Evolutionary conservation across 2,888 invertebrate genomes (phyloP), one percentile per base, ranked within the genome.

Genomic region (Patella depressa): DNA sequence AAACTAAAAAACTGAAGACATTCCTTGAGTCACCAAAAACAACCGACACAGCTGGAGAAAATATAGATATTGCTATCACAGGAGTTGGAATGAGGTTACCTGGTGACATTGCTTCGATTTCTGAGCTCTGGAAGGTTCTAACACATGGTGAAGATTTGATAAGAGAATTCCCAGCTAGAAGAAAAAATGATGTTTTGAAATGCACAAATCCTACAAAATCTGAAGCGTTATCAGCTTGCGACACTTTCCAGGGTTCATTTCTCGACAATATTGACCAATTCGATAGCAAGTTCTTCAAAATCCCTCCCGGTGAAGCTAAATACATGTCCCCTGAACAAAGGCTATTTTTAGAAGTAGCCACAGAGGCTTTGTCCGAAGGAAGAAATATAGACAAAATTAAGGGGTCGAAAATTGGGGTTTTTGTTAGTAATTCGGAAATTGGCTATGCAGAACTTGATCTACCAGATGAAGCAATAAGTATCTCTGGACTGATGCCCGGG

Each of bases 381-480:
- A 24, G 65, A 24, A 24, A 65, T 24, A 65, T 65, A 24, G 24
- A 65, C 65, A 11, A 12, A 24, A 24, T 65, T 65, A 65, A 24
- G 11, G 65, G 65, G 24, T 65, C 65, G 24, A 65, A 65, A 24
- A 4, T 65, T 24, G 65, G 65, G 0, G 65, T 65, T 11, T 65
- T 65, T 65, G 65, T 65, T 12, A 65, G 65, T 19, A 65, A 65
- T 14, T 65, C 65, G 19, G 65, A 65, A 24, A 65, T 65, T 24
- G 24, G 65, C 15, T 65, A 65, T 65, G 65, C 19, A 24, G 65
- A 65, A 65, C 65, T 65, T 65, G 65, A 65, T 65, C 65, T 12
- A 65, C 65, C 65, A 24, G 14, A 24, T 65, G 65, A 65, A 19
- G 65, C 65, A 65, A 24, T 65, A 65, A 24, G 65, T 24, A 65